These are phyloP conservation scores for Lepidotrigona ventralis DNA, from an alignment of 1,140 invertebrate species.

Conservation along the genomic window DNA sequence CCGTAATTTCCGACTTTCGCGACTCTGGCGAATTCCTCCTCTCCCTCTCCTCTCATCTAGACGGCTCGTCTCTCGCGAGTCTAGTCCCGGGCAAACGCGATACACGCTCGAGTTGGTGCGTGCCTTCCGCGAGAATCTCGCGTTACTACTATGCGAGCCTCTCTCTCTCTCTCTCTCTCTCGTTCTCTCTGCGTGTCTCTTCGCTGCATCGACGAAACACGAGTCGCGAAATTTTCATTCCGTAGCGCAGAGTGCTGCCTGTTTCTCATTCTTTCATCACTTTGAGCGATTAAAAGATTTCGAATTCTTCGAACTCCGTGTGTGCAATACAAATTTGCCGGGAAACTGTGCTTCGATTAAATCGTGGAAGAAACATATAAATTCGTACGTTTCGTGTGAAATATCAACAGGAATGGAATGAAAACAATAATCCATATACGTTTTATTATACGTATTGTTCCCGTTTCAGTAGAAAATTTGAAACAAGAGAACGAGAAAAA, in stretches of 20 bases:
- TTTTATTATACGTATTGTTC: too few species aligned
- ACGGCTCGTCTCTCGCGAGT: background rate
- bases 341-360: too few species aligned
- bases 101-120: slow-evolving; percentile 11
- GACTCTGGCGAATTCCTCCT: background rate
- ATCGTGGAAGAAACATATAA: too few species aligned
- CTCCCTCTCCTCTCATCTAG: background rate
- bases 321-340: too few species aligned
- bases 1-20: slow-evolving; percentile 56
- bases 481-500: too few species aligned
- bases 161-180: background rate
- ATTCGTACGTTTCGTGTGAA: too few species aligned
- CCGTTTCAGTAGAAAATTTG: too few species aligned
- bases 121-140: background rate
- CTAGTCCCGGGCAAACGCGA: slow-evolving; percentile 30
- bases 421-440: too few species aligned
- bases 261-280: background rate
- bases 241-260: background rate
- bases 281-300: too few species aligned
- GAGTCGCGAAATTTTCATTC: background rate
- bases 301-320: too few species aligned
- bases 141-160: background rate
- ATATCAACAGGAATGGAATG: too few species aligned
- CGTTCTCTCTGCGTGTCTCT: too few species aligned
- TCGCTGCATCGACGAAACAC: background rate